Percentiles rank a stretch among this genome's conserved stretches.
phyloP scores from a whole-genome alignment of 1,140 invertebrate species.

The Drosophila sp. region DNA sequence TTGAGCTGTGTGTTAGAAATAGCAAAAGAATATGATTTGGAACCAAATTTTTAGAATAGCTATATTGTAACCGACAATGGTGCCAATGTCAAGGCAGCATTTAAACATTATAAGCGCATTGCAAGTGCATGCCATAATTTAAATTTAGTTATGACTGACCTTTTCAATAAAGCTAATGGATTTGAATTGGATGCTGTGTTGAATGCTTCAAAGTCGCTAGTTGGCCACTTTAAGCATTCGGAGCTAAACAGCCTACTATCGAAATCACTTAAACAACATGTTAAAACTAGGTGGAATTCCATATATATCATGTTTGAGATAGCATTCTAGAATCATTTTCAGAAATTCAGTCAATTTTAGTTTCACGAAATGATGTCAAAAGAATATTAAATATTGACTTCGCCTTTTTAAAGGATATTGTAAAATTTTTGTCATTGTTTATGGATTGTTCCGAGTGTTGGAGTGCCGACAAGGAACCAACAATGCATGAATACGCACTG shows the following conservation, averaged over 20 bases:
- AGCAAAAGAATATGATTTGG: conserved; percentile 20
- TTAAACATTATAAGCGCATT: conserved; percentile 27
- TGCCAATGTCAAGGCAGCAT: conserved; percentile 22
- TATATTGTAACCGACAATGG: conserved; percentile 27
- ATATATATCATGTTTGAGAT: conserved; percentile 9
- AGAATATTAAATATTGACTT: conserved; percentile 19
- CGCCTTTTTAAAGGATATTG: conserved; percentile 16
- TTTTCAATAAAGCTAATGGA: conserved; percentile 2
- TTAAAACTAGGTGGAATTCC: conserved; percentile 21
- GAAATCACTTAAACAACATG: conserved; percentile 29
- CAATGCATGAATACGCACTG: conserved; percentile 23
- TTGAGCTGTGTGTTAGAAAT: conserved; percentile 22
- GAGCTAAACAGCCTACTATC: conserved; percentile 20
- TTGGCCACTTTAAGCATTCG: conserved; percentile 21
- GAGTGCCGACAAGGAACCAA: conserved; percentile 16
- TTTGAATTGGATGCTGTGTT: conserved; percentile 17
- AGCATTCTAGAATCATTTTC: conserved; percentile 11
- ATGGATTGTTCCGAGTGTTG: conserved; percentile 7
- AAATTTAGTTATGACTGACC: conserved; percentile 9
- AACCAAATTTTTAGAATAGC: conserved; percentile 12
- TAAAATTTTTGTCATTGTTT: conserved; percentile 19
- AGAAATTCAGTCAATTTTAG: conserved; percentile 11
- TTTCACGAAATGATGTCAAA: conserved; percentile 11
- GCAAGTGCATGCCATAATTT: conserved; percentile 27
- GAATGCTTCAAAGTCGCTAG: conserved; percentile 18